Conservation (phyloP, 2,888 invertebrate species). For the Tricholauxania praeusta region DNA sequence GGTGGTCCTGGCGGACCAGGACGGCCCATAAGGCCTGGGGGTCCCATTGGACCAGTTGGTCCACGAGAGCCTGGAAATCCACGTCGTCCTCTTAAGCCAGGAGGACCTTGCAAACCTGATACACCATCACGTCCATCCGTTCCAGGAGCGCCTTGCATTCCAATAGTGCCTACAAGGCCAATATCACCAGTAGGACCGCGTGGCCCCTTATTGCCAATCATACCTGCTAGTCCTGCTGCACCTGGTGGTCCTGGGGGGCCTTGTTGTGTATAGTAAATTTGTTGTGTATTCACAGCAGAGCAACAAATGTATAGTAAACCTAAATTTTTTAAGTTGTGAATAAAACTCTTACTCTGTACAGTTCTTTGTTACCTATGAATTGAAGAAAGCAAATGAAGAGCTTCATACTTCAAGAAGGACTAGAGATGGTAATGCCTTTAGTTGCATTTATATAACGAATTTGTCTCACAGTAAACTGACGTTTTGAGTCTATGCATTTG, state of each 20-base stretch:
- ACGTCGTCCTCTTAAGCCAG: constrained; percentile 49
- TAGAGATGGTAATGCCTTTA: neutral
- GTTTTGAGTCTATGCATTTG: no score
- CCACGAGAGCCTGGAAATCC: constrained; percentile 51
- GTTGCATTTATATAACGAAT: constrained; percentile 13
- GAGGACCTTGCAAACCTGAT: constrained; percentile 45
- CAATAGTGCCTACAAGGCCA: constrained; percentile 46
- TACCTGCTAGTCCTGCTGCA: constrained; percentile 46
- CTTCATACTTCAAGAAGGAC: constrained; percentile 5
- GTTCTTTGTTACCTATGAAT: neutral
- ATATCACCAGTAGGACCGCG: constrained; percentile 49
- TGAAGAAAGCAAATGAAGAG: neutral
- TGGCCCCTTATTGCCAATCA: constrained; percentile 47
- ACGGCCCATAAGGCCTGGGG: constrained; percentile 44
- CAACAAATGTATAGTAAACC: constrained; percentile 20
- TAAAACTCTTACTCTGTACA: constrained; percentile 12
- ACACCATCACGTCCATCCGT: constrained; percentile 49
- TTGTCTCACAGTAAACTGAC: neutral
- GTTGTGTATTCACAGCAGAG: constrained; percentile 28
- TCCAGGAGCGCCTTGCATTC: constrained; percentile 48
- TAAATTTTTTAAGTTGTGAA: neutral
- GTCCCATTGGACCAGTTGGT: constrained; percentile 44
- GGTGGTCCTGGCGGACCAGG: constrained; percentile 44
- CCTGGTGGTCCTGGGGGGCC: constrained; percentile 53
- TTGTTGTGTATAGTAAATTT: constrained; percentile 48